phyloP scores from a whole-genome alignment of 2,113 vertebrate species.

The Onychostoma macrolepis region DNA sequence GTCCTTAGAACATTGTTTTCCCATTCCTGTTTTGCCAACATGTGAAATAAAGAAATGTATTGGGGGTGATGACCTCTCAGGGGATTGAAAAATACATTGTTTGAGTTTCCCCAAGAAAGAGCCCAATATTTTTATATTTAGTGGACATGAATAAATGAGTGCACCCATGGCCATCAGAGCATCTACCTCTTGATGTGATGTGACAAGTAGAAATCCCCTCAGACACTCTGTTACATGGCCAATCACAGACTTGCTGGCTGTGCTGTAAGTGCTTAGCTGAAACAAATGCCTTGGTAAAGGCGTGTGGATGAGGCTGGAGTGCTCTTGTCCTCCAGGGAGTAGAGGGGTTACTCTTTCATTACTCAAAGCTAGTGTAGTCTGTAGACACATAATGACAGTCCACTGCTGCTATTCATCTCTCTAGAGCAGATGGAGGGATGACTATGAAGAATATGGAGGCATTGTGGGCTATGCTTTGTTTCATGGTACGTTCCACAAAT shows the following conservation, averaged over 20 bases:
- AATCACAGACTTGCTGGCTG: not conserved
- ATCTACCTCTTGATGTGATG: constrained; percentile 39
- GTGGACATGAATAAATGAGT: constrained; percentile 50
- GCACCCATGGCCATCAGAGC: constrained; percentile 4
- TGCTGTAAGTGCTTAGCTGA: constrained; percentile 41
- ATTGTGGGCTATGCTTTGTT: not conserved
- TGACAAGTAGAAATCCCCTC: constrained; percentile 46
- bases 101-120: constrained; percentile 18
- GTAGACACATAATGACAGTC: constrained; percentile 27
- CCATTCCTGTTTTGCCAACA: constrained; percentile 7
- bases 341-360: constrained; percentile 48
- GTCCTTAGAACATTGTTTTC: constrained; percentile 16
- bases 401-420: constrained; percentile 2
- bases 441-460: not conserved
- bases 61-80: not conserved
- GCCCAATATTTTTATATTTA: constrained; percentile 41
- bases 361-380: constrained; percentile 28
- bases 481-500: not conserved
- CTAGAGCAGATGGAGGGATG: not conserved
- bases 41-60: not conserved
- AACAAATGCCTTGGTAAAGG: constrained; percentile 47
- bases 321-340: constrained; percentile 29
- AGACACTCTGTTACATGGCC: constrained; percentile 7
- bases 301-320: constrained; percentile 36
- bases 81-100: constrained; percentile 20